Percentiles rank a stretch among this genome's conserved stretches.
phyloP scores from a whole-genome alignment of 2,888 invertebrate genomes.

The Saturnia pavonia region DNA sequence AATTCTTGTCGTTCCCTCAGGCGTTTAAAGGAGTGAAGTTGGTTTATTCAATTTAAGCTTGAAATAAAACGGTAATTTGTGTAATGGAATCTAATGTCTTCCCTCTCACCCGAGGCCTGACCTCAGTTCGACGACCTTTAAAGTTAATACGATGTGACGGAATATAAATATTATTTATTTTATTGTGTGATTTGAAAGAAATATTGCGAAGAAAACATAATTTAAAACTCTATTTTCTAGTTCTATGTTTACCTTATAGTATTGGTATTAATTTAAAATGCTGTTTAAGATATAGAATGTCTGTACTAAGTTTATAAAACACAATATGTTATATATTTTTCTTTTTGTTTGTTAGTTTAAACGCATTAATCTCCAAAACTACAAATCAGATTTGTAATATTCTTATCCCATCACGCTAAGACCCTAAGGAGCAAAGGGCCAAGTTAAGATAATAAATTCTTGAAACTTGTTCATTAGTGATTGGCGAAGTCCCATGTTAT shows the following conservation, averaged over 20 bases:
- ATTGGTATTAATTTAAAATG: background rate
- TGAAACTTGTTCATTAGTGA: no score
- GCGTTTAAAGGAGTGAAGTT: background rate
- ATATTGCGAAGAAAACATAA: no score
- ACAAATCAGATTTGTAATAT: no score
- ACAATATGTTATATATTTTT: no score
- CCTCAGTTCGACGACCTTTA: no score
- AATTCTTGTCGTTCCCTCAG: background rate
- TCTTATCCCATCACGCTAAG: no score
- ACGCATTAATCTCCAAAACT: no score
- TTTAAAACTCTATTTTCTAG: background rate
- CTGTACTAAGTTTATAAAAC: no score
- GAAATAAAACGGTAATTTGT: background rate
- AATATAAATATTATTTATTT: background rate
- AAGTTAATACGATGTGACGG: background rate
- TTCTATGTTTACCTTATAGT: background rate
- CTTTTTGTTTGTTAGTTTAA: no score
- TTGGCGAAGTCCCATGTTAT: no score
- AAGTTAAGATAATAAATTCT: no score
- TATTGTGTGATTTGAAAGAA: background rate
- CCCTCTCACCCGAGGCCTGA: background rate
- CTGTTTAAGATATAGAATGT: background rate
- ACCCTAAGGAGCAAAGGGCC: no score
- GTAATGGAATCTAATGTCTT: background rate
- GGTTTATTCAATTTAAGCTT: background rate